Conservation (phyloP, 1,140 invertebrate species). For the Melipona quadrifasciata region DNA sequence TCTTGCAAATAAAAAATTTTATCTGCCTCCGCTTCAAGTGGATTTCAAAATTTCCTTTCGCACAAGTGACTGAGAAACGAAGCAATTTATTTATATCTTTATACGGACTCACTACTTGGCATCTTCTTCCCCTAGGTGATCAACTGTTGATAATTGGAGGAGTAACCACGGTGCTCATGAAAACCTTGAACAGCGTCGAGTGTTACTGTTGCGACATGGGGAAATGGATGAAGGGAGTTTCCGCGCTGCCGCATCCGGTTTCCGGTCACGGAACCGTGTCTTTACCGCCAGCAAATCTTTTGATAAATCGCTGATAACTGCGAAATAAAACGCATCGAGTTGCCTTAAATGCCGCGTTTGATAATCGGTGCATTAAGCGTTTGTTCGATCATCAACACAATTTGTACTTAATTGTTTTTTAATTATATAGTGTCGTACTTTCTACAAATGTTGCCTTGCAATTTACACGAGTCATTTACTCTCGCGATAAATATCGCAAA, state of each 20-base stretch:
- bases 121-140: conserved; percentile 57
- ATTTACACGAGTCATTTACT: neutral
- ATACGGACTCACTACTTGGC: neutral
- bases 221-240: conserved; percentile 83
- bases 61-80: neutral
- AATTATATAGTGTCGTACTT: neutral
- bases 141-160: conserved; percentile 85
- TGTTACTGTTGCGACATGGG: conserved; percentile 83
- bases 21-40: too few relatives aligned
- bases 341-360: neutral
- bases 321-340: conserved; percentile 11
- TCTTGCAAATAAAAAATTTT: too few relatives aligned
- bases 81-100: neutral
- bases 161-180: conserved; percentile 84
- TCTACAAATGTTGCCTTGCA: neutral
- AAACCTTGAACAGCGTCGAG: conserved; percentile 84
- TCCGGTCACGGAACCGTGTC: conserved; percentile 84
- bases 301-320: conserved; percentile 29
- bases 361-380: neutral
- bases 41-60: too few relatives aligned
- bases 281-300: conserved; percentile 80
- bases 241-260: conserved; percentile 82
- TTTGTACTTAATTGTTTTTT: conserved; percentile 6
- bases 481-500: neutral
- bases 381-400: neutral